phyloP scores from a whole-genome alignment of 2,888 invertebrate genomes.

The Plebejus argus region DNA sequence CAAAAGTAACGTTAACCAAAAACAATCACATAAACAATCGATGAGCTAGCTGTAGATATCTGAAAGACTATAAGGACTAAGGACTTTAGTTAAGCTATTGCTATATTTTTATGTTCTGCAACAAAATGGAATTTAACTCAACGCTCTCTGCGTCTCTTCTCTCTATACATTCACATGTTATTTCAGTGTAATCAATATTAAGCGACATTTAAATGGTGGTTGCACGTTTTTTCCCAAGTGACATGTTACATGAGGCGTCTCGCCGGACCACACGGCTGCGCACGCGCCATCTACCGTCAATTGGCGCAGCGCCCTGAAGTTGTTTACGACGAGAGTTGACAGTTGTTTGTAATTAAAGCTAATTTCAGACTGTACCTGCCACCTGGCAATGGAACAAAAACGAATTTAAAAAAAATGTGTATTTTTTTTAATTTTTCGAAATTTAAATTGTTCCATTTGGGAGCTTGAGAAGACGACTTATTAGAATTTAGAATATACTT shows the following conservation, averaged over 20 bases:
- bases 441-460: too few species aligned
- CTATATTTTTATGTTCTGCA: neutral
- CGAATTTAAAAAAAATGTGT: neutral
- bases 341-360: slow-evolving; percentile 18
- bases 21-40: too few species aligned
- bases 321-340: neutral
- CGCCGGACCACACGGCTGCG: slow-evolving; percentile 70
- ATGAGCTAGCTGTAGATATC: too few species aligned
- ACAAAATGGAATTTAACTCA: neutral
- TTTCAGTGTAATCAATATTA: neutral
- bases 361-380: neutral
- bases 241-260: slow-evolving; percentile 47
- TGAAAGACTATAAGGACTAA: too few species aligned
- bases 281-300: slow-evolving; percentile 74
- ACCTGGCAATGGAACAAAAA: neutral
- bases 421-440: too few species aligned
- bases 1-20: too few species aligned
- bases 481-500: too few species aligned
- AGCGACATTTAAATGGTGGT: slow-evolving; percentile 4
- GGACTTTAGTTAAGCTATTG: too few species aligned
- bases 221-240: neutral
- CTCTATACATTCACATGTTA: neutral
- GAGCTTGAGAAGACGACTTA: too few species aligned
- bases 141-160: neutral
- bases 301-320: slow-evolving; percentile 58